phyloP scores from a whole-genome alignment of 2,888 invertebrate species.

The Dendrolimus houi region DNA sequence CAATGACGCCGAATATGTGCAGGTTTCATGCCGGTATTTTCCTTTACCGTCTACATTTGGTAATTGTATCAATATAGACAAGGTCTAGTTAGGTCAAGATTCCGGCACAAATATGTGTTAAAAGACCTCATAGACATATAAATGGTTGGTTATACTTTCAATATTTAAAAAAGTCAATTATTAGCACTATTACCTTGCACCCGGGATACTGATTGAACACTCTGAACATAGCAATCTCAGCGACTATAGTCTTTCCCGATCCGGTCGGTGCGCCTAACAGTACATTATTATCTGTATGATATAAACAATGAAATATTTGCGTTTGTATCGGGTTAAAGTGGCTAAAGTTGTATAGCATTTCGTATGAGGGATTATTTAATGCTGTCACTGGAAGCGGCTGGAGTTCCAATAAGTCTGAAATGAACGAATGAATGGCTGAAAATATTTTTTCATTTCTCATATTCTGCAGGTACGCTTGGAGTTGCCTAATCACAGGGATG shows the following conservation, averaged over 20 bases:
- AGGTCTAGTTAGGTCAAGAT: too few species aligned
- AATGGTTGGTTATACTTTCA: too few species aligned
- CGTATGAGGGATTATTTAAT: slow-evolving; percentile 84
- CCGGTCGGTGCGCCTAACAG: slow-evolving; percentile 97
- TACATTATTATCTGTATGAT: slow-evolving; percentile 95
- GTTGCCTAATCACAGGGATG: too few species aligned
- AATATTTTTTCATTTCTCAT: too few species aligned
- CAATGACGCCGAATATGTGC: too few species aligned
- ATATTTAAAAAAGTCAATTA: neutral
- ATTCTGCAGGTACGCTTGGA: too few species aligned
- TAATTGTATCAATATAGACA: too few species aligned
- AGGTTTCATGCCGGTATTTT: too few species aligned
- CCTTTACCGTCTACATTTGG: too few species aligned
- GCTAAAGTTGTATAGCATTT: slow-evolving; percentile 90
- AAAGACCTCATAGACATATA: too few species aligned
- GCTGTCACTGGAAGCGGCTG: slow-evolving; percentile 92
- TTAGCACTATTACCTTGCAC: slow-evolving; percentile 77
- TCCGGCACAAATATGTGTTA: too few species aligned
- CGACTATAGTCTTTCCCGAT: slow-evolving; percentile 98
- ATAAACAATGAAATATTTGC: slow-evolving; percentile 97
- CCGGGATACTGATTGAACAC: slow-evolving; percentile 89
- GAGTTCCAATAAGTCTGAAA: slow-evolving; percentile 88
- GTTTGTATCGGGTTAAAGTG: slow-evolving; percentile 99
- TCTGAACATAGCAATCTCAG: slow-evolving; percentile 97
- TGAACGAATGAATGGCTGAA: too few species aligned